Base-by-base conservation (phyloP, 2,888 invertebrate species). In the Amiota mariae region DNA sequence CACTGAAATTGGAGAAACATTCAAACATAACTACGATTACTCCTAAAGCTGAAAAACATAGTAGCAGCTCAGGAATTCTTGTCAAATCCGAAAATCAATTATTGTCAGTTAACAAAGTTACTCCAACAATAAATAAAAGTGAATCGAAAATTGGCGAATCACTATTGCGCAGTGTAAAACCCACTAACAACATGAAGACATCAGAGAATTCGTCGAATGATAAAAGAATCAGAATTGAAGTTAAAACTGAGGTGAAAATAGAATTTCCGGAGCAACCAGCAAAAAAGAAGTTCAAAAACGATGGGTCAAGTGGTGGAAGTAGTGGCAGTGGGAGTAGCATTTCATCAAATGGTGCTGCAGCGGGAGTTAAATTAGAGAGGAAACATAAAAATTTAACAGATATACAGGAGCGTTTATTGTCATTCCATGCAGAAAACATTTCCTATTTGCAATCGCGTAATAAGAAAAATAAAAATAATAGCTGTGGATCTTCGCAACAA, bases 381-480 rank as follows among this genome's bases (percentile, higher is more conserved):
- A 59, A 36, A 48, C 59, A 20, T 48, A 87, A 88, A 74, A 87
- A 84, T 63, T 82, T 89, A 1, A 87, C 88, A n/a, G 89, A 93
- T 80, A 92, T 93, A 72, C 92, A 93, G 82, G 92, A 93, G 80
- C 92, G 92, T 78, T 90, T 93, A 76, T 92, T 92, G 80, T 92
- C 92, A 51, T 93, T 93, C 85, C 93, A 93, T 84, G 92, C 92
- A 1, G 92, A 92, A 82, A 93, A 93, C 84, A 92, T 93, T 76
- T 91, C 91, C 77, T 92, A 92, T 80, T 86, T 93, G 63, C 92
- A 92, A 80, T 92, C 92, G 72, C 91, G 93, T 76, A 93, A 93
- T 74, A 92, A 92, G 75, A 93, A 93, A 24, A 10, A 59, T 77
- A 79, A 61, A 70, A 51, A 1, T 1, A 13, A 3, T 13, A 57